phyloP scores from a whole-genome alignment of 1,140 invertebrate genomes.

The Hestina assimilis region DNA sequence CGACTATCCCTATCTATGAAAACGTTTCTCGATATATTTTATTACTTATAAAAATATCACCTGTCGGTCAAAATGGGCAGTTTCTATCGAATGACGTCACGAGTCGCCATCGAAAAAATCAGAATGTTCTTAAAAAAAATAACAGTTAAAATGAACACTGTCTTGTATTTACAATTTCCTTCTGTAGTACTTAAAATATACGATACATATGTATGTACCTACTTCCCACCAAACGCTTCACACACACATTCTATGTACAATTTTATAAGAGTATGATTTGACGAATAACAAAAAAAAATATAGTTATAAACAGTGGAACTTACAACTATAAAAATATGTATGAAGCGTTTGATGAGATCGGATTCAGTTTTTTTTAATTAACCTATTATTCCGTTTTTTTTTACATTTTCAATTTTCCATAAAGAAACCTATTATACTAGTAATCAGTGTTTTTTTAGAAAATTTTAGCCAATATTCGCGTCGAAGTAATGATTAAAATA shows the following conservation, averaged over 20 bases:
- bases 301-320: constrained; percentile 32
- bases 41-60: constrained; percentile 24
- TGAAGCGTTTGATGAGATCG: constrained; percentile 32
- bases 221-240: constrained; percentile 29
- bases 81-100: constrained; percentile 8
- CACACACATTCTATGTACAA: constrained; percentile 49
- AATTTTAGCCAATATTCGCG: constrained; percentile 44
- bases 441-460: constrained; percentile 65
- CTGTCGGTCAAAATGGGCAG: not conserved
- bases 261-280: constrained; percentile 36
- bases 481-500: constrained; percentile 15
- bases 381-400: constrained; percentile 52
- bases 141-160: constrained; percentile 64
- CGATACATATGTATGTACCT: constrained; percentile 57
- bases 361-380: constrained; percentile 49
- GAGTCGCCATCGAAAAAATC: constrained; percentile 17
- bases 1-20: not conserved
- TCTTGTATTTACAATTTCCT: constrained; percentile 66
- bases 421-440: constrained; percentile 65
- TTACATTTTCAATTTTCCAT: constrained; percentile 51
- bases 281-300: constrained; percentile 29
- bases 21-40: not conserved
- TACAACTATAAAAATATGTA: constrained; percentile 27
- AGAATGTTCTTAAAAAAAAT: constrained; percentile 57
- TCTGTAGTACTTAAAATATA: constrained; percentile 59